phyloP scores from a whole-genome alignment of 2,113 vertebrate genomes.

The Xiphias gladius region DNA sequence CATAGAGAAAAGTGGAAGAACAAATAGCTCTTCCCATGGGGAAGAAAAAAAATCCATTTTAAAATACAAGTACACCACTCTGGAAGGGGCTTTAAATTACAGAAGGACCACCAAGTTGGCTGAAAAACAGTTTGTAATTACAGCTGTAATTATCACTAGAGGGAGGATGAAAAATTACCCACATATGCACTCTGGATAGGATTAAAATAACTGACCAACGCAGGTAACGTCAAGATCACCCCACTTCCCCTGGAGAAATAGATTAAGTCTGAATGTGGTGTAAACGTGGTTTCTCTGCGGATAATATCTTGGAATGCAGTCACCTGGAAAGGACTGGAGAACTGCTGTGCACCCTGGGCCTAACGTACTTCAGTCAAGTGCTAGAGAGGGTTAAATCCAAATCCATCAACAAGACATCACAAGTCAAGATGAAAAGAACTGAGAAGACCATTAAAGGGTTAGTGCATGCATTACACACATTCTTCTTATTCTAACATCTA shows the following conservation, averaged over 20 bases:
- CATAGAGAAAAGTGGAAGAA: no score
- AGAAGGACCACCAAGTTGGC: background rate
- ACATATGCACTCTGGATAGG: background rate
- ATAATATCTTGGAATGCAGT: background rate
- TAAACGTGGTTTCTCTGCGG: background rate
- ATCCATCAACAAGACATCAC: no score
- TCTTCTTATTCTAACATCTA: constrained; percentile 1
- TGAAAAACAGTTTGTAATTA: background rate
- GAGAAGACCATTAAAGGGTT: background rate
- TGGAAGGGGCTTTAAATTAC: background rate
- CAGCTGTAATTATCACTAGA: background rate
- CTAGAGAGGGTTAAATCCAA: background rate
- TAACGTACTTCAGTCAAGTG: background rate
- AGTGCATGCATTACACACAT: background rate
- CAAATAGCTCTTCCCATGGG: no score
- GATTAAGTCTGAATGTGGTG: background rate
- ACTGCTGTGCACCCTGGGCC: background rate
- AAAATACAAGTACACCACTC: background rate
- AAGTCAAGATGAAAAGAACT: background rate
- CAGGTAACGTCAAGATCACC: background rate
- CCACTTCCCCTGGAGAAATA: background rate
- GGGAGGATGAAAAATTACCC: background rate
- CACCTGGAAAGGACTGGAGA: background rate
- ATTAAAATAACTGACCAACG: background rate
- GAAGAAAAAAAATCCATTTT: background rate